Base-by-base conservation (phyloP, 2,797 vertebrate genomes). In the Sebastes matsubarae region DNA sequence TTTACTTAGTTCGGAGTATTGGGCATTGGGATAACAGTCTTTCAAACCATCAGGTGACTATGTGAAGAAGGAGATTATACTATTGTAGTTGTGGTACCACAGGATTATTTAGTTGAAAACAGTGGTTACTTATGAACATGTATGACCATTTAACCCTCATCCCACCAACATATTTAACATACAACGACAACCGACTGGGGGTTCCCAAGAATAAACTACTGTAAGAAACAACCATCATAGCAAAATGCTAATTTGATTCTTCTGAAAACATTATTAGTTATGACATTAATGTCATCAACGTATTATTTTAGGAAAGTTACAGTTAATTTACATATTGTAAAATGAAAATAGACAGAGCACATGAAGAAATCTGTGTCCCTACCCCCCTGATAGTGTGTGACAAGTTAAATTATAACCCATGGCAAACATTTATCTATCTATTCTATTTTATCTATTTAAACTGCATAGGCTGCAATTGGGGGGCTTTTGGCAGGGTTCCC, bases 251-350 rank as follows among this genome's bases (percentile, higher is more conserved):
- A 54, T 13, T 46, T 46, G 42, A 18, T 12, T 55, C 0, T 55
- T 24, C 54, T 24, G 1, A 2, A 55, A 13, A 55, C 10, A 55
- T 13, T 24, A 55, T 22, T 22, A 55, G 20, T 52, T 52, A 52
- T 52, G 18, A 0, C 0, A 24, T 24, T 55, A 24, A 55, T 55
- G 22, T 55, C 22, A 55, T 55, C 20, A 0, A 42, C 0, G 14
- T 42, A 42, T 13, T 55, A 12, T 24, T 55, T 3, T 24, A 22
- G 54, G 10, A 22, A 22, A 55, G 22, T 55, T 22, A 54, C 0
- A 22, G 22, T 55, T 24, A 55, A 55, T 55, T 55, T 55, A 24
- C 54, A 22, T 55, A 2, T 46, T 46, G 42, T 46, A 18, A 46
- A 46, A 46, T 46, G 1, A 46, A 46, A 46, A 46, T 46, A 46